Evolutionary conservation across 2,888 invertebrate genomes (phyloP), one percentile per base, ranked within the genome.

Genomic region (Acanthacorydalis orientalis): DNA sequence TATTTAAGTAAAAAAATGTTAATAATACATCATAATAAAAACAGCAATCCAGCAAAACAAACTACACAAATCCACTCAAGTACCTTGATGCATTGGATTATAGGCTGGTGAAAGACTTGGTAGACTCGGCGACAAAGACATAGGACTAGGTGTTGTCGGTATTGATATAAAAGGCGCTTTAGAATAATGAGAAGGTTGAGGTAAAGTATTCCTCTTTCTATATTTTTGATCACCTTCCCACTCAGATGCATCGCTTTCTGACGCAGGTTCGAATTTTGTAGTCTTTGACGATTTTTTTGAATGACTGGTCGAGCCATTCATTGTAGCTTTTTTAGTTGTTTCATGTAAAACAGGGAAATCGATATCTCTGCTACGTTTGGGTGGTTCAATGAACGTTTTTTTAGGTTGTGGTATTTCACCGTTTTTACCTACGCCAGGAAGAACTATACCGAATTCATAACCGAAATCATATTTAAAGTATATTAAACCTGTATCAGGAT

Each of bases 401-500:
- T 62, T 65, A 16, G 68, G 65, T 14, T 62, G 59, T 7, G 65
- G 65, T 38, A 67, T 62, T 53, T 64, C 60, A 51, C 62, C 62
- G 52, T 67, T 68, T 60, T 72, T 73, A 54, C 77, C 71, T 60
- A 78, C 78, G 44, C 78, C 78, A 39, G 83, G 82, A 44, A 80
- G 68, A 43, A 82, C 72, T 53, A 83, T 75, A 51, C 83, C 83
- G 60, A 83, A 83, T 63, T 83, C 83, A 63, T 83, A 83, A 55
- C 83, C 83, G 59, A 83, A 83, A 68, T 83, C 83, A 62, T 83
- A 83, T 68, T 83, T 83, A 72, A 83, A 83, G 69, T 83, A 83
- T 59, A 83, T 80, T 51, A 83, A 68, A 54, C 82, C 82, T 44
- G 81, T 81, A 58, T 80, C 78, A 53, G 81, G 80, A 62, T 83